phyloP scores from a whole-genome alignment of 2,113 vertebrate species.

The Isichthys henryi region DNA sequence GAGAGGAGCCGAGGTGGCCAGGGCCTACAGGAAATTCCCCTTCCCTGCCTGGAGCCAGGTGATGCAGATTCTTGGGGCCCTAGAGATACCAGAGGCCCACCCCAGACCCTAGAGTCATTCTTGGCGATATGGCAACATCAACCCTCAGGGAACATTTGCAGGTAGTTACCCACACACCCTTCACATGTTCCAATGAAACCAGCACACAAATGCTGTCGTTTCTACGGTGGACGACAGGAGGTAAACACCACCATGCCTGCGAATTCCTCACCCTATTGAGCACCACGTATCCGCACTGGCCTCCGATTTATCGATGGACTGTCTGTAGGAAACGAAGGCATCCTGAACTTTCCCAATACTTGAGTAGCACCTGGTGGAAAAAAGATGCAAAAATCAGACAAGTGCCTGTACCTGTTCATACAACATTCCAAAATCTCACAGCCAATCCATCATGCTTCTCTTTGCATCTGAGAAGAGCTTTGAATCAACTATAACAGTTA shows the following conservation, averaged over 20 bases:
- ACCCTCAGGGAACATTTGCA: no score
- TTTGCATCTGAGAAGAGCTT: background rate
- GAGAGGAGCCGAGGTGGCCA: background rate
- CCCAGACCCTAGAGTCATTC: background rate
- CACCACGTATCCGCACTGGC: conserved; percentile 99
- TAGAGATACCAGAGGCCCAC: background rate
- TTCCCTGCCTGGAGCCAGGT: background rate
- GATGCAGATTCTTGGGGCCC: background rate
- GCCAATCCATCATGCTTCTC: background rate
- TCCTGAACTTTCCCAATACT: conserved; percentile 99
- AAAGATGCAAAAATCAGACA: background rate
- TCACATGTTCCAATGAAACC: background rate
- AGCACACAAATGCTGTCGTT: background rate
- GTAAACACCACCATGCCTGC: background rate
- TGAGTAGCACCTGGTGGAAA: conserved; percentile 85
- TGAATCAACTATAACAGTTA: background rate
- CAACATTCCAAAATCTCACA: background rate
- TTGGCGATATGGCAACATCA: background rate
- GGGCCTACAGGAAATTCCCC: background rate
- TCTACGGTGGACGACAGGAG: background rate
- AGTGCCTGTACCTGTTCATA: background rate
- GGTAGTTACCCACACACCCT: background rate
- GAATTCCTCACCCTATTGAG: conserved; percentile 90
- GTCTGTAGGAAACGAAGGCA: conserved; percentile 98
- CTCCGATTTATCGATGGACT: conserved; percentile 99